Base-by-base conservation (phyloP, 2,888 invertebrate species). In the Lycia hirtaria region DNA sequence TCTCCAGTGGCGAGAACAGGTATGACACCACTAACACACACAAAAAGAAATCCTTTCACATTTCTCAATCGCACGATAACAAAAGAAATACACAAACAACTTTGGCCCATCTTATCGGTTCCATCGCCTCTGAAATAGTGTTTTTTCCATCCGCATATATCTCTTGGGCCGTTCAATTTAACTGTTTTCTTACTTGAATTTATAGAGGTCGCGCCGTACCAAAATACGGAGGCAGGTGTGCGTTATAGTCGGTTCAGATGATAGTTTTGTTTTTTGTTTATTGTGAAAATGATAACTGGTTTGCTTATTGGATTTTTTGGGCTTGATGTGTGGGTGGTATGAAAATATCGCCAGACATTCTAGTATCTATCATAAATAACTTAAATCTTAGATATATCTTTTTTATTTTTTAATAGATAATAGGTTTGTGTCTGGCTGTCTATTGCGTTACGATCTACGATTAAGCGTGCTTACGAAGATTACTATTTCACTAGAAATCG, bases 181-280 rank as follows among this genome's bases (percentile, higher is more conserved):
- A 87, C 88, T 88, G 89, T 88, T 90, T 89, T 88, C 90, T 87
- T 84, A 69, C 77, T 60, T 60, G 48, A 81, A 89, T 90, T 90
- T 90, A 90, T 89, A 72, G 85, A 65, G 67, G 67, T 65, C 63
- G 57, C 61, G 58, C 56, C 62, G 63, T 63, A 64, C 66, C 72
- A 68, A 78, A 73, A 73, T 78, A 78, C 74, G 61, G 72, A 56
- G 65, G 61, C 78, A 78, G 76, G 78, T 78, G 78, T 64, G 67
- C 55, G 53, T 54, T 65, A 68, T 68, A 65, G 62, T 63, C 61
- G 60, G 66, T 52, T 67, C 65, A 54, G 28, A 59, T 65, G 68
- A 64, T 67, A 68, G 71, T 65, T 71, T 65, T 66, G 32, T 72
- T 68, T 56, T 56, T 55, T 55, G 54, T 61, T 64, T 64, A 64